These are phyloP conservation scores for Glomeris maerens DNA, from an alignment of 1,140 invertebrate species.

Conservation along the genomic window DNA sequence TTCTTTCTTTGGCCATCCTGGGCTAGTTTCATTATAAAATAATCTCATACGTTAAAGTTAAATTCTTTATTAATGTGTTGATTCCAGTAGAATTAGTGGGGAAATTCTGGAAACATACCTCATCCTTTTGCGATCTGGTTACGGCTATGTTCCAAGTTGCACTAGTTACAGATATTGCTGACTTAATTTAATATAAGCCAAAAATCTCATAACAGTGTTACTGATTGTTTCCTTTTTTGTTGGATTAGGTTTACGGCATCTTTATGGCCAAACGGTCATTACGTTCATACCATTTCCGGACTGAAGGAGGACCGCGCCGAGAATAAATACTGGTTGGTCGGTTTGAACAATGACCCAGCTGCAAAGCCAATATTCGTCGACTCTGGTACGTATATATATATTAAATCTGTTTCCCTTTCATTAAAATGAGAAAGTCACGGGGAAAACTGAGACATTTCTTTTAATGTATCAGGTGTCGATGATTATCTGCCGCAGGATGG, in stretches of 20 bases:
- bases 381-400: slow-evolving; percentile 56
- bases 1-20: no score
- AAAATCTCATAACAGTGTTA: not conserved
- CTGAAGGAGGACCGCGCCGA: slow-evolving; percentile 71
- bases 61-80: no score
- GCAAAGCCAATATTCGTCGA: slow-evolving; percentile 55
- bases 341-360: slow-evolving; percentile 28
- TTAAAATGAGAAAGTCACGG: not conserved
- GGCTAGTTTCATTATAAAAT: no score
- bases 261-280: slow-evolving; percentile 78
- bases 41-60: no score
- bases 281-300: slow-evolving; percentile 71
- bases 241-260: slow-evolving; percentile 53
- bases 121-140: no score
- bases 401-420: slow-evolving; percentile 65
- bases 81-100: no score
- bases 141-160: no score
- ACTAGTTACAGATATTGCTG: no score
- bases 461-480: slow-evolving; percentile 64
- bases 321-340: slow-evolving; percentile 75
- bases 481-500: slow-evolving; percentile 64
- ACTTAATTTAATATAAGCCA: not conserved
- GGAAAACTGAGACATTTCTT: slow-evolving; percentile 17
- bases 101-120: no score
- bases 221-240: slow-evolving; percentile 4